Conservation (phyloP, 1,140 invertebrate genomes). For the Arctopsyche grandis region DNA sequence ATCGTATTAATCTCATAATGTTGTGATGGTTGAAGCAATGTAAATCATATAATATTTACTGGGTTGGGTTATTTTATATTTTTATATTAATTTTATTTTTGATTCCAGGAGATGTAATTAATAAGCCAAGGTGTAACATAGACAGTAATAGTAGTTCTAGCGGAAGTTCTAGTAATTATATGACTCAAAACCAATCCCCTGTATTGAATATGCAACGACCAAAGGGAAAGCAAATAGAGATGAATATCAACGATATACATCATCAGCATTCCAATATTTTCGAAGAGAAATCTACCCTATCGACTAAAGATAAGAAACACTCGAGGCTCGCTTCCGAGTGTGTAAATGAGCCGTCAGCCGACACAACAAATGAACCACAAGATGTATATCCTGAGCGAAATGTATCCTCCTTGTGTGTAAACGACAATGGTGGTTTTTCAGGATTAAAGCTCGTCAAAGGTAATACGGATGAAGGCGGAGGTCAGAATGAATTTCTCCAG, state of each 20-base stretch:
- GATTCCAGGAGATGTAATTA: conserved; percentile 67
- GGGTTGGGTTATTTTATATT: background rate
- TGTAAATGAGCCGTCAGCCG: conserved; percentile 12
- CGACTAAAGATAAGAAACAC: conserved; percentile 34
- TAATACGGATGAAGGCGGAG: conserved; percentile 39
- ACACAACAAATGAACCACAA: conserved; percentile 11
- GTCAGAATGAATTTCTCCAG: background rate
- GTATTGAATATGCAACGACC: conserved; percentile 61
- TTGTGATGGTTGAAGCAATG: background rate
- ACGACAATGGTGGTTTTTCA: conserved; percentile 10
- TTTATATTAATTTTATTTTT: conserved; percentile 35
- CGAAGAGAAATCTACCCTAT: conserved; percentile 12
- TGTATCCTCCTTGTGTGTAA: background rate
- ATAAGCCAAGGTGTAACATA: conserved; percentile 61
- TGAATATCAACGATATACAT: conserved; percentile 61
- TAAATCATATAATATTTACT: background rate
- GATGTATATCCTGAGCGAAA: conserved; percentile 25
- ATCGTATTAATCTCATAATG: background rate
- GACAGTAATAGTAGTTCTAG: conserved; percentile 62
- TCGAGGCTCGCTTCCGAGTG: background rate
- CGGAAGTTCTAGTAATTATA: conserved; percentile 59
- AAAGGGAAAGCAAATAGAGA: conserved; percentile 57
- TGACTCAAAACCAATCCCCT: conserved; percentile 61
- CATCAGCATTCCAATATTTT: conserved; percentile 58
- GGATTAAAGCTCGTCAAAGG: conserved; percentile 20